phyloP scores from a whole-genome alignment of 2,797 vertebrate genomes.

The Triplophysa yarkandensis region DNA sequence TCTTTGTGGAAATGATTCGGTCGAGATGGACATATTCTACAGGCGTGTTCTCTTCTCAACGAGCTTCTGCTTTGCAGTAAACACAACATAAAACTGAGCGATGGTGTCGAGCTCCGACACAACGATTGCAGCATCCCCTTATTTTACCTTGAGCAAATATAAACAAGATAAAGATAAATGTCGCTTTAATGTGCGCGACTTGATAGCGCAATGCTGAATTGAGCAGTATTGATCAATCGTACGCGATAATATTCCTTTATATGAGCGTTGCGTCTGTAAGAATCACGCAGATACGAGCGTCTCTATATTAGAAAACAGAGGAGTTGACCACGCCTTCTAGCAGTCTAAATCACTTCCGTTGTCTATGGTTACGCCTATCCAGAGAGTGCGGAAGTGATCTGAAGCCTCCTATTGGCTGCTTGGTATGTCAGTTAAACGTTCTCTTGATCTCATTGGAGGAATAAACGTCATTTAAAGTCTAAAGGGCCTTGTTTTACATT shows the following conservation, averaged over 20 bases:
- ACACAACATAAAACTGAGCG: slow-evolving; percentile 73
- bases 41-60: slow-evolving; percentile 68
- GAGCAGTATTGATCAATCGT: background rate
- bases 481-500: background rate
- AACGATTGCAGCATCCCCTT: slow-evolving; percentile 76
- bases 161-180: slow-evolving; percentile 44
- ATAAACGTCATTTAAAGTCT: background rate
- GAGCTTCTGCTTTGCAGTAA: slow-evolving; percentile 73
- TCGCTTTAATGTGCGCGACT: slow-evolving; percentile 45
- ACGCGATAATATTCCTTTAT: background rate
- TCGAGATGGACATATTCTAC: slow-evolving; percentile 70
- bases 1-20: slow-evolving; percentile 68
- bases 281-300: background rate
- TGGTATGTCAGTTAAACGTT: slow-evolving; percentile 6
- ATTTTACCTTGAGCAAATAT: slow-evolving; percentile 49
- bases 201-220: slow-evolving; percentile 5
- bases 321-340: slow-evolving; percentile 18
- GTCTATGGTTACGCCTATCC: slow-evolving; percentile 14
- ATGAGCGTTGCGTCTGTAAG: background rate
- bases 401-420: slow-evolving; percentile 11
- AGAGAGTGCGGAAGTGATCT: background rate
- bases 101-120: slow-evolving; percentile 67
- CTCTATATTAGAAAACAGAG: slow-evolving; percentile 16
- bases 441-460: slow-evolving; percentile 18
- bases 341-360: slow-evolving; percentile 13